Base-by-base conservation (phyloP, 2,113 vertebrate genomes). In the Formicarius rufipectus region DNA sequence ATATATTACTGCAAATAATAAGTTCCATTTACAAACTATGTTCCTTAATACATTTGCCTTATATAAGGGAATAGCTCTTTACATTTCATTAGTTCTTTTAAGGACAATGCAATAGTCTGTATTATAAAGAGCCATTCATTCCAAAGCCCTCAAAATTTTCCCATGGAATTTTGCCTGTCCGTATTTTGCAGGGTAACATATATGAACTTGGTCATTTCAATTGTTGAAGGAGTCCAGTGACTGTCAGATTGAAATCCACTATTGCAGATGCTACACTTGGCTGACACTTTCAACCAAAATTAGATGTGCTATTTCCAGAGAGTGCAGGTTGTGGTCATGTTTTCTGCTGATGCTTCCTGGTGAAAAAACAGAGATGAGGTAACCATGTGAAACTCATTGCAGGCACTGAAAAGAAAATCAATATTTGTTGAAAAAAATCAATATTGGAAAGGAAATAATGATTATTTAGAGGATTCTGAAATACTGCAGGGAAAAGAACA, bases 211-310 rank as follows among this genome's bases (percentile, higher is more conserved):
- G 2, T n/a, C 31, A 81, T 87, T 80, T 69, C 4, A 62, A 31
- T 83, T 42, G 1, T 3, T 90, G 44, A 84, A 86, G 53, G 67
- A 84, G 31, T 50, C 27, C 37, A 27, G 19, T 66, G 85, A 76
- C n/a, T 72, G 40, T 35, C 63, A 83, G 37, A 53, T 33, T 87
- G 59, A 90, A 83, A 85, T 66, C 12, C 45, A 62, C 49, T 76
- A 4, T 72, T 60, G 58, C 53, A 58, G 62, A 40, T 62, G 53
- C 30, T 69, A 39, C 9, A 25, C 30, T 91, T 87, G 69, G 35
- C 87, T 73, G 55, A 69, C 55, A 77, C 33, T 24, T 76, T 93
- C 55, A 95, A n/a, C 42, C 44, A 80, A 88, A 96, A 94, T 83
- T 59, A 71, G 62, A 67, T 30, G 24, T 8, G 18, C 67, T 86